Evolutionary conservation across 92 coral and sea anemone genomes (phyloP), one percentile per base, ranked within the genome.

Genomic region (Parazoanthus atlanticus): DNA sequence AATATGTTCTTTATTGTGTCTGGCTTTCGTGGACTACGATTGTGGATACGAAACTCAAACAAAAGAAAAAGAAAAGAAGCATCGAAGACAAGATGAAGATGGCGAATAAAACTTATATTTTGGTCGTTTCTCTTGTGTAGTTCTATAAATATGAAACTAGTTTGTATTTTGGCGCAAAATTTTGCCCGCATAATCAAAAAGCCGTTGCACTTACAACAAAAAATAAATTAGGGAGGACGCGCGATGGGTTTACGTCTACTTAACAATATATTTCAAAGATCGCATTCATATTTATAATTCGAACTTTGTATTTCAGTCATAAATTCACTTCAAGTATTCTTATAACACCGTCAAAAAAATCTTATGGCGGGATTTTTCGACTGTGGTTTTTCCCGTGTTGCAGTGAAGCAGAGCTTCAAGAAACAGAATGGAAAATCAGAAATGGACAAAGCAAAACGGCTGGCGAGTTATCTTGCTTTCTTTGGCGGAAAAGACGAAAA

Each of bases 301-400:
- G 15, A 26, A 15, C 12, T 69, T 69, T 69, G 29, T 11, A n/a
- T 69, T 76, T 76, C 74, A 69, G 31, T 69, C 74, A 9, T 17
- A 23, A 34, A 38, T 38, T 76, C 28, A 76, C 12, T 76, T 34
- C 28, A 38, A 76, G 10, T 5, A 36, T 76, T 34, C 4, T 3
- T 33, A 38, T 0, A 33, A 8, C 80, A 34, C 49, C 13, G 80
- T 25, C 29, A 36, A 17, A 15, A 36, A 34, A 9, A 34, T n/a
- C 12, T 76, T 25, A 76, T 87, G 90, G 78, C 85, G 85, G 79
- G 90, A 38, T 78, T 78, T 78, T 78, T 87, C 11, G 73, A 87
- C 85, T 87, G 90, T 29, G 85, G 90, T 29, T 87, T 78, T 64
- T 69, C 70, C 66, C 90, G 52, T 13, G 90, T 88, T 15, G 86